These are phyloP conservation scores for Piscicola geometra DNA, from an alignment of 2,888 invertebrate genomes.

Conservation along the genomic window DNA sequence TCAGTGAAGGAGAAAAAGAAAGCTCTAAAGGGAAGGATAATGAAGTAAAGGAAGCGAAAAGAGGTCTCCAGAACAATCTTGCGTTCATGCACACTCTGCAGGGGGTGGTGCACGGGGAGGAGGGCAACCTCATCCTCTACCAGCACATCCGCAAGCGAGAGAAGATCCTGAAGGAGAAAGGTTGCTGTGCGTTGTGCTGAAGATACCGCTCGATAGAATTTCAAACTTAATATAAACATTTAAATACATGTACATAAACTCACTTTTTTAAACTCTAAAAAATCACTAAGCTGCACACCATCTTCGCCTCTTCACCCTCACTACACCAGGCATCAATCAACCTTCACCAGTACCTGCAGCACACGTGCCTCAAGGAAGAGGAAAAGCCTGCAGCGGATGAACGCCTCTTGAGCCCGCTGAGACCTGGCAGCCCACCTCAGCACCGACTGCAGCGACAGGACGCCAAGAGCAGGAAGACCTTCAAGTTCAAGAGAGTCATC, in stretches of 20 bases:
- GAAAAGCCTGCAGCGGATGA: too few relatives aligned
- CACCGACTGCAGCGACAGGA: constrained; percentile 78
- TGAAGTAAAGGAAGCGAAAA: neutral
- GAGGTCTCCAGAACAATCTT: neutral
- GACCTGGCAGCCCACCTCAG: neutral
- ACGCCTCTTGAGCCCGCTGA: too few relatives aligned
- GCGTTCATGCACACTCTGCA: neutral
- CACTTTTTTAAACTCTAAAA: too few relatives aligned
- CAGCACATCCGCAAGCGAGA: neutral
- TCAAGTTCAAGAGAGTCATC: constrained; percentile 61
- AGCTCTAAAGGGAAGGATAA: neutral
- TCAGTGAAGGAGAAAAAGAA: neutral
- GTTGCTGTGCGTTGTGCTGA: too few relatives aligned
- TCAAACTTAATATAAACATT: too few relatives aligned
- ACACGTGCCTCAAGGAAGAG: too few relatives aligned
- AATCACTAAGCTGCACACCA: too few relatives aligned
- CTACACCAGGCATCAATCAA: too few relatives aligned
- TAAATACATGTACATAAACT: too few relatives aligned
- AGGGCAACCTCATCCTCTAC: neutral
- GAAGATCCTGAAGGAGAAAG: neutral
- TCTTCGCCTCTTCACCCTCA: too few relatives aligned
- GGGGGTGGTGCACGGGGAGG: neutral
- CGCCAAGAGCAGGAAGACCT: constrained; percentile 88
- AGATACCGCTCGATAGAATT: too few relatives aligned
- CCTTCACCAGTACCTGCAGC: too few relatives aligned